A percentile compares a stretch with the other conserved stretches of the same genome.
Conservation (phyloP, 2,113 vertebrate species). For the Pseudolaguvia tuberculata region DNA sequence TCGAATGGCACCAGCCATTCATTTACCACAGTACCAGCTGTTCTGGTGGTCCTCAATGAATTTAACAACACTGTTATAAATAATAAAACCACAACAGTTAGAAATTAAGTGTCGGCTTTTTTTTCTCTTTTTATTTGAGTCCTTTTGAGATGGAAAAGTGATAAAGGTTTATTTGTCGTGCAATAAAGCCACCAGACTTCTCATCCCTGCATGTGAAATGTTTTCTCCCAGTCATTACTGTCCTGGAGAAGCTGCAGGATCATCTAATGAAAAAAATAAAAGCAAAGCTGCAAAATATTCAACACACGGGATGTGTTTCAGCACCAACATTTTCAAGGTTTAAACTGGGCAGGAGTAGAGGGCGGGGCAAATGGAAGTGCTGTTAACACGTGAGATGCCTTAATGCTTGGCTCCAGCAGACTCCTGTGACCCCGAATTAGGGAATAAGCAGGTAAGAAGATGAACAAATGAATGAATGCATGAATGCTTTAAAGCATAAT, state of each 20-base stretch:
- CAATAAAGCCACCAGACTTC: neutral
- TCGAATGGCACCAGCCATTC: too few species aligned
- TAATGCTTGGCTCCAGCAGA: too few species aligned
- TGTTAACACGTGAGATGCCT: neutral
- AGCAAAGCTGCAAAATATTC: slow-evolving; percentile 13
- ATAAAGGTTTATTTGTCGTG: slow-evolving; percentile 1
- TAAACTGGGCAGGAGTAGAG: neutral
- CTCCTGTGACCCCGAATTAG: too few species aligned
- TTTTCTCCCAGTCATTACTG: neutral
- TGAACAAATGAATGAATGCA: too few species aligned
- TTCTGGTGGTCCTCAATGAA: neutral
- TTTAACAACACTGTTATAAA: neutral
- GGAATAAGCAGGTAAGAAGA: too few species aligned
- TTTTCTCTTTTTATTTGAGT: neutral
- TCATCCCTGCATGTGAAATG: neutral
- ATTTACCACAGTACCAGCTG: neutral
- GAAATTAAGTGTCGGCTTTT: neutral
- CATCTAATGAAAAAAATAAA: slow-evolving; percentile 25
- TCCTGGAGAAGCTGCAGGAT: slow-evolving; percentile 8
- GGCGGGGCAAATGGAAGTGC: slow-evolving; percentile 1
- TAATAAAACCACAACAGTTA: neutral
- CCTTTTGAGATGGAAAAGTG: neutral
- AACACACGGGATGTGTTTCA: neutral
- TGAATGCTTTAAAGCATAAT: neutral
- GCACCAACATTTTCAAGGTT: neutral